phyloP scores from a whole-genome alignment of 1,140 invertebrate genomes.

The Hylaeus volcanicus region DNA sequence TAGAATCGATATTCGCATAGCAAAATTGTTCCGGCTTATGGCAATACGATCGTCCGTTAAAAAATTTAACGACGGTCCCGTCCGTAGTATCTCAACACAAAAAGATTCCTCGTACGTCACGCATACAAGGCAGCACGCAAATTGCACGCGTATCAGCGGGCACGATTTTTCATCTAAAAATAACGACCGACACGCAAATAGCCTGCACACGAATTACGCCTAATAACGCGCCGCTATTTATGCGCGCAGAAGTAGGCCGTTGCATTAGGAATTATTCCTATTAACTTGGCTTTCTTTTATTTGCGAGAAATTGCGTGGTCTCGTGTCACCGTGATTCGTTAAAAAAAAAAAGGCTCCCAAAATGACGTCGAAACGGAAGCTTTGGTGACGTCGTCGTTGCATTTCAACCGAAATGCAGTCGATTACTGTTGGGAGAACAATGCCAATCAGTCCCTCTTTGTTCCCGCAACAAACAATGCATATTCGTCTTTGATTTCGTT shows the following conservation, averaged over 20 bases:
- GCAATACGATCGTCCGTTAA: neutral
- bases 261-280: slow-evolving; percentile 23
- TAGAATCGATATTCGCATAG: neutral
- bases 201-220: slow-evolving; percentile 51
- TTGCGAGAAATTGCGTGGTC: neutral
- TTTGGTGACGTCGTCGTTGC: neutral
- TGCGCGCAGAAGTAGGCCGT: slow-evolving; percentile 52
- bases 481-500: neutral
- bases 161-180: slow-evolving; percentile 55
- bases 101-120: neutral
- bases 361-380: too few relatives aligned
- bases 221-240: slow-evolving; percentile 57
- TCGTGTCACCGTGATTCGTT: neutral
- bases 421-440: slow-evolving; percentile 9
- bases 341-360: too few relatives aligned
- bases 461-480: slow-evolving; percentile 8
- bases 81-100: neutral
- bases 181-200: slow-evolving; percentile 57
- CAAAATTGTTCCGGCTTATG: neutral
- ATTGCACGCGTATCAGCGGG: slow-evolving; percentile 17
- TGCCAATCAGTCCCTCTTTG: slow-evolving; percentile 9
- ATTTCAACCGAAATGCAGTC: slow-evolving; percentile 2
- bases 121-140: neutral
- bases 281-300: slow-evolving; percentile 26
- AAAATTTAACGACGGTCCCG: slow-evolving; percentile 2